A percentile compares a stretch with the other conserved stretches of the same genome.
These are phyloP conservation scores for Leptopilina boulardi DNA, from an alignment of 1,140 invertebrate genomes.

Conservation along the genomic window DNA sequence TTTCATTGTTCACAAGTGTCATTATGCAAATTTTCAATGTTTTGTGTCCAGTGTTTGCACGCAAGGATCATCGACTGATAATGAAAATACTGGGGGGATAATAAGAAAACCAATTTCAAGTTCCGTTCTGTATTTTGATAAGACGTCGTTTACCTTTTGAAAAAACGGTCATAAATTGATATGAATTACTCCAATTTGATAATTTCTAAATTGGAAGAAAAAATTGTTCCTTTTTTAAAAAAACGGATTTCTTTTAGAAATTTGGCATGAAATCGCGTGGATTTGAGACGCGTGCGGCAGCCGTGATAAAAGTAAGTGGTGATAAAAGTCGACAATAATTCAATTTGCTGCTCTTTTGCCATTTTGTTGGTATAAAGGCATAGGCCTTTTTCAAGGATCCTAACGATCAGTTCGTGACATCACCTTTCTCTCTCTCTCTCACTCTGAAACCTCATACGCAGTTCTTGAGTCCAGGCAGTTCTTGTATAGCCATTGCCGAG, in stretches of 20 bases:
- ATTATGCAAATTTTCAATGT: conserved; percentile 30
- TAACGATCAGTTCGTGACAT: conserved; percentile 66
- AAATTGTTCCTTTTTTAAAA: conserved; percentile 32
- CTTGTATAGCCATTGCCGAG: conserved; percentile 66
- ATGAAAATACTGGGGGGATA: background rate
- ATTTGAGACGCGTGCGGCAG: conserved; percentile 22
- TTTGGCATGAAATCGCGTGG: conserved; percentile 29
- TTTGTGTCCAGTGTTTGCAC: conserved; percentile 15
- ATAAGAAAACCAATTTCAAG: conserved; percentile 6
- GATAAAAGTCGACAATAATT: conserved; percentile 30
- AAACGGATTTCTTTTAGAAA: conserved; percentile 35
- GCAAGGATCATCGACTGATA: conserved; percentile 30
- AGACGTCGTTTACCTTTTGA: conserved; percentile 14
- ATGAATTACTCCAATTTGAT: no score
- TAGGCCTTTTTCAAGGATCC: conserved; percentile 55
- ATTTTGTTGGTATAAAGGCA: conserved; percentile 50
- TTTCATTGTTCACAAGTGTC: conserved; percentile 30
- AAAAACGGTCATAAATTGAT: no score
- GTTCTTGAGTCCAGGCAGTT: conserved; percentile 36
- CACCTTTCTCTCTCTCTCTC: no score
- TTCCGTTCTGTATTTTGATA: conserved; percentile 11
- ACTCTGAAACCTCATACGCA: conserved; percentile 58
- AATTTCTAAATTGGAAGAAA: no score
- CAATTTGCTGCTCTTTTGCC: conserved; percentile 39
- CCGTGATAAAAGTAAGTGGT: conserved; percentile 32